A percentile compares a stretch with the other conserved stretches of the same genome.
phyloP scores from a whole-genome alignment of 1,140 invertebrate species.

The roundworm (Caenorhabditis elegans) region WBcel235 BX284604.4:8671501-8672000 shows the following conservation, averaged over 20 bases:
- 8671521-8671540: no score
- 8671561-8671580: conserved; percentile 12
- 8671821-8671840: not conserved
- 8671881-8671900: not conserved
- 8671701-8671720: not conserved
- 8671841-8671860: not conserved
- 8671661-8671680: not conserved
- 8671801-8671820: not conserved
- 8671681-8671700: not conserved
- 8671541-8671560: no score
- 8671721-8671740: not conserved
- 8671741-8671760: not conserved
- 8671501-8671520: no score
- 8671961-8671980: not conserved
- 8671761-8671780: not conserved
- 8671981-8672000: not conserved
- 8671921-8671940: not conserved
- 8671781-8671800: not conserved
- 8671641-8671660: not conserved
- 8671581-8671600: conserved; percentile 19
- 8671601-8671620: not conserved
- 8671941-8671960: not conserved
- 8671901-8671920: not conserved
- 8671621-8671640: not conserved
- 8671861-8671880: not conserved